Percentiles rank a stretch among this genome's conserved stretches.
These are phyloP conservation scores for Ariolimax columbianus DNA, from an alignment of 2,888 invertebrate genomes.

Conservation along the genomic window DNA sequence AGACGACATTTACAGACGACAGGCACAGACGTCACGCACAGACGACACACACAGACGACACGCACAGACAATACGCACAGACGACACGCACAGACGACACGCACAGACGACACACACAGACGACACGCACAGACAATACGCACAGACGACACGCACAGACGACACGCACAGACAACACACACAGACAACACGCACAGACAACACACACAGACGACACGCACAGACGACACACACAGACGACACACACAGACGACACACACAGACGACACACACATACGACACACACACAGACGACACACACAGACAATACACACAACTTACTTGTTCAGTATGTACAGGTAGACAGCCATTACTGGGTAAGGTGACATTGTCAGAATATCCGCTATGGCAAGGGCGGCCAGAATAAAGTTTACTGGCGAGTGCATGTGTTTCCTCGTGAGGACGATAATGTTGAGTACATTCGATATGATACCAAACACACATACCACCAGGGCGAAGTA, in stretches of 20 bases:
- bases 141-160: constrained; percentile 65
- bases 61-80: constrained; percentile 69
- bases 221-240: background rate
- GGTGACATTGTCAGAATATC: constrained; percentile 92
- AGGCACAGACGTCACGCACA: background rate
- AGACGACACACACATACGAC: background rate
- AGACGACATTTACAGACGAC: too few relatives aligned
- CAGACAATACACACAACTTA: constrained; percentile 9
- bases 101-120: background rate
- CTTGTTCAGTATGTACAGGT: constrained; percentile 68
- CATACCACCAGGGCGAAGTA: constrained; percentile 92
- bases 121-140: constrained; percentile 64
- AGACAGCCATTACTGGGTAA: constrained; percentile 85
- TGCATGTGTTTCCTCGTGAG: constrained; percentile 91
- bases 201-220: constrained; percentile 72
- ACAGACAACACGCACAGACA: constrained; percentile 58
- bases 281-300: background rate
- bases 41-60: constrained; percentile 8
- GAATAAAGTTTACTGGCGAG: constrained; percentile 93
- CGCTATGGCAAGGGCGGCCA: constrained; percentile 90
- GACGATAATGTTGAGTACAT: constrained; percentile 93
- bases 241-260: background rate
- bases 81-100: constrained; percentile 56
- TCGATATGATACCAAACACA: constrained; percentile 92
- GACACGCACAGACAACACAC: background rate